Conservation (phyloP, 2,797 vertebrate species). For the Podarcis siculus region DNA sequence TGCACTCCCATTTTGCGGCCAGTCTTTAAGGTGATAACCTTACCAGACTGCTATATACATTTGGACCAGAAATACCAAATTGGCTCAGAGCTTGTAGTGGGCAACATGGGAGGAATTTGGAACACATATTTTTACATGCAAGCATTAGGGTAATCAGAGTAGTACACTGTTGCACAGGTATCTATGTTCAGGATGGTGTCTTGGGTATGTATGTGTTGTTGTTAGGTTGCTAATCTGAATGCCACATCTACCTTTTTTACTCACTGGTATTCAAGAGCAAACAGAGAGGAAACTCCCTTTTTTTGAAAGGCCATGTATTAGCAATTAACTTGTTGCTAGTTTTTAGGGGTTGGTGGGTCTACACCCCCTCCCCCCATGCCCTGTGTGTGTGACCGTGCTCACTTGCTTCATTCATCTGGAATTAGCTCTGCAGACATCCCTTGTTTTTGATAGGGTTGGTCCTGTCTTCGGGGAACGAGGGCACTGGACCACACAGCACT, state of each 20-base stretch:
- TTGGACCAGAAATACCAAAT: background rate
- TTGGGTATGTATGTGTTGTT: background rate
- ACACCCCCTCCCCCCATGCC: no score
- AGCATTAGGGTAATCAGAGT: background rate
- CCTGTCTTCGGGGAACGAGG: no score
- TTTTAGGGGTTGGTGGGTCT: background rate
- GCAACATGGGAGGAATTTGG: background rate
- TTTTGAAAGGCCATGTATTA: background rate
- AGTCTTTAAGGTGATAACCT: no score
- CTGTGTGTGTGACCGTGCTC: background rate
- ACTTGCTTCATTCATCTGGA: constrained; percentile 2
- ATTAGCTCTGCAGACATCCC: background rate
- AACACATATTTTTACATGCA: background rate
- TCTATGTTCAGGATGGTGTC: background rate
- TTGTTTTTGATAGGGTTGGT: background rate
- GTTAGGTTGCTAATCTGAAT: background rate
- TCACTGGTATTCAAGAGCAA: background rate
- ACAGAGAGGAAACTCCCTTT: background rate
- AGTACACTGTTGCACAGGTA: background rate
- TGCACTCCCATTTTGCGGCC: background rate
- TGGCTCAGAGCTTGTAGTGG: background rate
- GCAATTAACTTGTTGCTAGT: background rate
- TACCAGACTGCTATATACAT: background rate
- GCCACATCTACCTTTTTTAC: no score
- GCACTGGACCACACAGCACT: no score